These are phyloP conservation scores for Alentia gelatinosa DNA, from an alignment of 2,888 invertebrate genomes.

Conservation along the genomic window DNA sequence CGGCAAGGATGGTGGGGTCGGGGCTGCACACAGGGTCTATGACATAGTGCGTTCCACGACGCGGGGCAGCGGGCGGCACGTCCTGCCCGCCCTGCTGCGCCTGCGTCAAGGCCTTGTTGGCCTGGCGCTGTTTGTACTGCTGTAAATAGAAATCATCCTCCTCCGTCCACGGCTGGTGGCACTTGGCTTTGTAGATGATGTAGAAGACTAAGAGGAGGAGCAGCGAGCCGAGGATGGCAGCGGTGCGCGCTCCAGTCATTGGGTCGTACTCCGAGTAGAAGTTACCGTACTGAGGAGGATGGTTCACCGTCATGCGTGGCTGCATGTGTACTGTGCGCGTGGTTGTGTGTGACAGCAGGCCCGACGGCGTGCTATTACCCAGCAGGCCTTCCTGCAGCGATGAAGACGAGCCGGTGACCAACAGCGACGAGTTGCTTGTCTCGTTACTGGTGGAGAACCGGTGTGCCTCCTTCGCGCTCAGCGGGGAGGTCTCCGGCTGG, in stretches of 20 bases:
- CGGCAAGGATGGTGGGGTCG: conserved; percentile 9
- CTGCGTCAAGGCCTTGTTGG: background rate
- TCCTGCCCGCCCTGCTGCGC: too few relatives aligned
- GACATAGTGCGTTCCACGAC: background rate
- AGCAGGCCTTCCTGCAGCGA: background rate
- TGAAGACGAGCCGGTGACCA: background rate
- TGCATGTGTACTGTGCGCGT: conserved; percentile 19
- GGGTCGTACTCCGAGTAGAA: conserved; percentile 57
- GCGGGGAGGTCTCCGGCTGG: background rate
- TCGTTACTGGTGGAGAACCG: background rate
- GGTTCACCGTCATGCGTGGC: background rate
- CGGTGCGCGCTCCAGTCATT: conserved; percentile 57
- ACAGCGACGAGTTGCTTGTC: background rate
- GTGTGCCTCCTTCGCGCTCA: background rate
- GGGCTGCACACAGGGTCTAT: conserved; percentile 33
- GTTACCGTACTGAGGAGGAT: background rate
- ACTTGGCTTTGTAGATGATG: conserved; percentile 58
- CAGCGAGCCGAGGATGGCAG: conserved; percentile 57
- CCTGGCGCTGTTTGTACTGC: conserved; percentile 55
- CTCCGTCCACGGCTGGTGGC: conserved; percentile 50
- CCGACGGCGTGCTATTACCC: background rate
- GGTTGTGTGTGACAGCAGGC: background rate
- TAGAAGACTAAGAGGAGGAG: conserved; percentile 57
- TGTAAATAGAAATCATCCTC: conserved; percentile 56
- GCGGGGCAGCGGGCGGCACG: background rate